Evolutionary conservation across 2,888 invertebrate genomes (phyloP).

Genomic region (Phaonia tiefii): DNA sequence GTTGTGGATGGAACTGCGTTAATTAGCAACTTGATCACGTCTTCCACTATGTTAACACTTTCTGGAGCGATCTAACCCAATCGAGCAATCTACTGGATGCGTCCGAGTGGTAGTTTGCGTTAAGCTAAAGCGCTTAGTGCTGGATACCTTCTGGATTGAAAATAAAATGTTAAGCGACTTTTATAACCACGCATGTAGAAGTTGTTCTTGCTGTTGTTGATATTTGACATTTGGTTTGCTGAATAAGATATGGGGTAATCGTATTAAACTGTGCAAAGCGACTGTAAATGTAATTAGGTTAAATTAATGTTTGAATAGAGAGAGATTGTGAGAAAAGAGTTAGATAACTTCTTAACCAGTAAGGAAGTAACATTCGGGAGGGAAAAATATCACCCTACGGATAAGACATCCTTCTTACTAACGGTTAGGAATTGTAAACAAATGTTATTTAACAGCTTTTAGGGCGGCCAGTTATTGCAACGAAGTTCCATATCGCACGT

Average conservation of each 20-base stretch:
- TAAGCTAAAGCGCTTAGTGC: slow-evolving; percentile 38
- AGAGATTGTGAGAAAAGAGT: too few relatives aligned
- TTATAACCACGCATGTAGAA: slow-evolving; percentile 25
- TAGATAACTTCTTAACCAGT: too few relatives aligned
- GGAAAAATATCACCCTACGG: too few relatives aligned
- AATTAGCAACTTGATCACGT: slow-evolving; percentile 40
- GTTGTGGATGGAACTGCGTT: slow-evolving; percentile 10
- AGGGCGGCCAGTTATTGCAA: too few relatives aligned
- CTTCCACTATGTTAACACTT: slow-evolving; percentile 8
- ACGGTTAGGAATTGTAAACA: too few relatives aligned
- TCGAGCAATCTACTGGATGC: slow-evolving; percentile 16
- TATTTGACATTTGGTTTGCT: slow-evolving; percentile 10
- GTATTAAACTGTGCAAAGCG: too few relatives aligned
- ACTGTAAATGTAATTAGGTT: too few relatives aligned
- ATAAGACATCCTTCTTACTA: too few relatives aligned
- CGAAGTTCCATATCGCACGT: too few relatives aligned
- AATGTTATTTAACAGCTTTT: too few relatives aligned
- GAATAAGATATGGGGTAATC: slow-evolving; percentile 8
- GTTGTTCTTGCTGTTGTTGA: background rate
- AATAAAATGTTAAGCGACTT: slow-evolving; percentile 32
- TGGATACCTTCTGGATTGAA: slow-evolving; percentile 33
- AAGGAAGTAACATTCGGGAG: too few relatives aligned
- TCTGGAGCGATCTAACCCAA: background rate
- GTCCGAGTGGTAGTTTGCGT: background rate
- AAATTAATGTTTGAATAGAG: too few relatives aligned